Evolutionary conservation across 2,113 vertebrate genomes (phyloP), one percentile per base, ranked within the genome.

Genomic region (Oxyura jamaicensis): DNA sequence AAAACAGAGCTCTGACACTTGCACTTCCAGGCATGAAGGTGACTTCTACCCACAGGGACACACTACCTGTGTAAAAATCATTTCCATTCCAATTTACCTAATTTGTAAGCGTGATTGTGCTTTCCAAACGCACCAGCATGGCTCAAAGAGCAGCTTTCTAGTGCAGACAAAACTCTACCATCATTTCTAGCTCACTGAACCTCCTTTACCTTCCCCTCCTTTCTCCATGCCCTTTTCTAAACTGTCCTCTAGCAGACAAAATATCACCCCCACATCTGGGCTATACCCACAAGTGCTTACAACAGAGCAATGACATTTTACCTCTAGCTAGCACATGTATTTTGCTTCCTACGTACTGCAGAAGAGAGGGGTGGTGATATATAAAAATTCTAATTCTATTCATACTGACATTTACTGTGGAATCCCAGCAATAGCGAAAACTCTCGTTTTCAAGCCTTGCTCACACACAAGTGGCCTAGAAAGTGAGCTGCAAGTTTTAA

Each of bases 371-470:
- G 52, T 50, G 69, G 77, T 46, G 83, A 87, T 71, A 66, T 22
- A 91, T 84, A 52, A 78, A 87, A 77, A 76, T 83, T 82, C 86
- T 75, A 89, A 91, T 90, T 86, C 77, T 52, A 69, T 75, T 81
- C 91, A n/a, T 8, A 10, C 50, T 94, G 91, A 93, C 86, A 96
- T 93, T 96, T 97, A 65, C 71, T 22, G 56, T 35, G 72, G 65
- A 90, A 77, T 67, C 72, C 83, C 81, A 88, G 66, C 53, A 39
- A 42, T 8, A 0, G 3, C 44, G 58, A 42, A 46, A 53, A 53
- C 7, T 76, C 93, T 72, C 23, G 1, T 88, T 79, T 56, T 48
- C 46, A 39, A 90, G 58, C 10, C 53, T 69, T 25, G 41, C 59
- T 78, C 55, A 4, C 36, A 35, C 67, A 55, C 13, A 74, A 69